Conservation (phyloP, 2,797 vertebrate genomes). For the Orientallactaga sibirica region DNA sequence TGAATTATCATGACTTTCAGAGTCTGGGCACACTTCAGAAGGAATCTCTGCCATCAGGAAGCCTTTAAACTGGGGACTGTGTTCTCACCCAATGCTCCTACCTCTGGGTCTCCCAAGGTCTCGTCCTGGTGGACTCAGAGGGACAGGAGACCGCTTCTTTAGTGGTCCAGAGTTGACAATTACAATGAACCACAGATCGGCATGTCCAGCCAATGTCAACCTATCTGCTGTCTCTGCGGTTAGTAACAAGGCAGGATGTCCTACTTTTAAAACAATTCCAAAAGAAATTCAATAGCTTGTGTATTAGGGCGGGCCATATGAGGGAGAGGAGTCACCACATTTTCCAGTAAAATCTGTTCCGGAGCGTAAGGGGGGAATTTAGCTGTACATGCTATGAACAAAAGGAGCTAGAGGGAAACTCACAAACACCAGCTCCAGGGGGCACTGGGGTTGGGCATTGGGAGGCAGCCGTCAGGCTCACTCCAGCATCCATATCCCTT, state of each 20-base stretch:
- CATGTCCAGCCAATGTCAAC: background rate
- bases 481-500: too few species aligned
- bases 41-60: background rate
- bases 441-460: fast-evolving
- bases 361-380: background rate
- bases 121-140: fast-evolving
- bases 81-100: fast-evolving
- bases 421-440: background rate
- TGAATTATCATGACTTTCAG: background rate
- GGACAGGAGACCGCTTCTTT: fast-evolving
- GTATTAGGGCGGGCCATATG: fast-evolving
- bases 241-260: background rate
- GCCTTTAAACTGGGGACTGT: background rate
- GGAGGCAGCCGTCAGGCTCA: fast-evolving
- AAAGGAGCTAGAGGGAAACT: fast-evolving
- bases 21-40: fast-evolving
- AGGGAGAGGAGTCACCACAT: fast-evolving
- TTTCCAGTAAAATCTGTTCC: background rate
- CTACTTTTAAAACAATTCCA: background rate
- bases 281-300: background rate
- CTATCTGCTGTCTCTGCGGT: background rate
- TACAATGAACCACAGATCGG: background rate
- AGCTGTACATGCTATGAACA: background rate
- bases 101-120: background rate
- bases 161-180: fast-evolving